A percentile compares a stretch with the other conserved stretches of the same genome.
phyloP scores from a whole-genome alignment of 2,113 vertebrate species.

The Semnopithecus entellus region DNA sequence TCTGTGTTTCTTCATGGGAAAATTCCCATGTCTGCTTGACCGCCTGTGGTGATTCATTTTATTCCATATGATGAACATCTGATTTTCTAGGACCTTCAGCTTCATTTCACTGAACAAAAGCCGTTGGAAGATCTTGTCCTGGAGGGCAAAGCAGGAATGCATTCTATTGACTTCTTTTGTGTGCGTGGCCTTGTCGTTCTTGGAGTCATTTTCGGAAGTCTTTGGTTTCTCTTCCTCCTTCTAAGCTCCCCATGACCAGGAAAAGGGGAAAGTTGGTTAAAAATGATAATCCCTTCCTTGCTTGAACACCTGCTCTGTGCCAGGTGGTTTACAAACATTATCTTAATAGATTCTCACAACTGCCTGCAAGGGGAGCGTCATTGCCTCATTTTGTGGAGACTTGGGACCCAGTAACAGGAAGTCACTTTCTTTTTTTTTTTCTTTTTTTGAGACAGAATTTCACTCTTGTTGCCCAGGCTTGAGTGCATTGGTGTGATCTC shows the following conservation, averaged over 20 bases:
- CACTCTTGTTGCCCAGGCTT: too few relatives aligned
- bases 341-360: neutral
- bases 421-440: neutral
- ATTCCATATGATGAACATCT: conserved; percentile 76
- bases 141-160: conserved; percentile 63
- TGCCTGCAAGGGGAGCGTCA: neutral
- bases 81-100: conserved; percentile 73
- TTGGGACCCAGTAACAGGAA: neutral
- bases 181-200: fast-evolving
- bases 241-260: conserved; percentile 21
- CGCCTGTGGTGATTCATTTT: conserved; percentile 32
- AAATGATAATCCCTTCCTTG: neutral
- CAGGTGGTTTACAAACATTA: neutral
- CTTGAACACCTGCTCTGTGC: neutral
- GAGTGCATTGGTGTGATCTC: too few relatives aligned
- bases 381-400: neutral
- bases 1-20: neutral
- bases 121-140: conserved; percentile 68
- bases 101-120: conserved; percentile 75
- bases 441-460: too few relatives aligned
- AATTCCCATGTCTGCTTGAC: neutral
- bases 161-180: conserved; percentile 5
- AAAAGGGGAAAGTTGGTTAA: conserved; percentile 5
- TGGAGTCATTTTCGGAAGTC: neutral
- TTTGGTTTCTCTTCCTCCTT: neutral